Conservation (phyloP, 2,888 invertebrate genomes). For the Tuberolachnus salignus region DNA sequence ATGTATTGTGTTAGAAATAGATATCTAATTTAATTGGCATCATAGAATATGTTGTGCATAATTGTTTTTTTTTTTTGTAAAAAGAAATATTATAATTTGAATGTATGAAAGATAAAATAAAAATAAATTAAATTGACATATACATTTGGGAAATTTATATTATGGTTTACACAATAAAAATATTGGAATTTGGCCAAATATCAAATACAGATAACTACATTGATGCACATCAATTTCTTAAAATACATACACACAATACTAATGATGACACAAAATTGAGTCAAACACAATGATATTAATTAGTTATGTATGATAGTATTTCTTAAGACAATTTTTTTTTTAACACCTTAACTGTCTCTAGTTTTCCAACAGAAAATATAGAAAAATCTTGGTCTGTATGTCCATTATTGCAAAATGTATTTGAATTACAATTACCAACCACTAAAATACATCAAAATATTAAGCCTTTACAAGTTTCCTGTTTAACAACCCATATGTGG, state of each 20-base stretch:
- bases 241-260: background rate
- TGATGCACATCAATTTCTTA: background rate
- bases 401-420: background rate
- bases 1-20: constrained; percentile 7
- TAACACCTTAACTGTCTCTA: background rate
- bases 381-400: background rate
- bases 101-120: constrained; percentile 5
- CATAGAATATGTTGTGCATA: constrained; percentile 12
- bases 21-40: constrained; percentile 39
- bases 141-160: background rate
- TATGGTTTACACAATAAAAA: constrained; percentile 9
- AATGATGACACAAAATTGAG: background rate
- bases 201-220: background rate
- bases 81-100: constrained; percentile 25
- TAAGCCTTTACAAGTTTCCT: background rate
- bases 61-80: background rate
- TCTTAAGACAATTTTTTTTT: constrained; percentile 16
- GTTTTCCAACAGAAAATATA: background rate
- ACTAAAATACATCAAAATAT: too few relatives aligned
- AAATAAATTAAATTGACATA: constrained; percentile 21
- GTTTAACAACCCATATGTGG: too few relatives aligned
- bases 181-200: constrained; percentile 19
- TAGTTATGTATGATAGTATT: background rate
- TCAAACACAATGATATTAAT: background rate
- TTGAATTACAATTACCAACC: too few relatives aligned